These are phyloP conservation scores for Ceratoteleas bidentatus DNA, from an alignment of 1,140 invertebrate genomes.

Conservation along the genomic window DNA sequence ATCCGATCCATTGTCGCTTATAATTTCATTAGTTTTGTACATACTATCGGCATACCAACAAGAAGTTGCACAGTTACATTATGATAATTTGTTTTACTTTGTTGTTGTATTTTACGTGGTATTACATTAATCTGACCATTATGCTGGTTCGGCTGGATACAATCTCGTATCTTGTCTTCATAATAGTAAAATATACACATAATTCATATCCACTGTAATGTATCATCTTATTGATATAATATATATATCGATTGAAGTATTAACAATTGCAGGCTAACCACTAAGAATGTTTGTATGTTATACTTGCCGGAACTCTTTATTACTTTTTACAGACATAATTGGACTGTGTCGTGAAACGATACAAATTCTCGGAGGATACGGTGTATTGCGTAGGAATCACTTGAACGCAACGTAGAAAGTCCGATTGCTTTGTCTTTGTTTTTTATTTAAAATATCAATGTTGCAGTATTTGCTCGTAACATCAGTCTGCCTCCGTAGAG, in stretches of 20 bases:
- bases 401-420: slow-evolving; percentile 44
- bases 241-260: slow-evolving; percentile 76
- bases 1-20: slow-evolving; percentile 59
- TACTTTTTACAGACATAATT: slow-evolving; percentile 61
- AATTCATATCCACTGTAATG: slow-evolving; percentile 74
- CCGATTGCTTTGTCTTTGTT: slow-evolving; percentile 35
- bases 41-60: slow-evolving; percentile 66
- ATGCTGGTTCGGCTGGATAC: slow-evolving; percentile 64
- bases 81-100: slow-evolving; percentile 67
- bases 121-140: slow-evolving; percentile 70
- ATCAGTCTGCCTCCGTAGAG: slow-evolving; percentile 65
- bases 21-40: slow-evolving; percentile 66
- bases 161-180: slow-evolving; percentile 62
- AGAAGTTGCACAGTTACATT: slow-evolving; percentile 71
- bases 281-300: slow-evolving; percentile 67
- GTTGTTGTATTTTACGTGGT: slow-evolving; percentile 58
- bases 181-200: slow-evolving; percentile 76
- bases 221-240: slow-evolving; percentile 72
- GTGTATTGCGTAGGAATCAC: slow-evolving; percentile 34
- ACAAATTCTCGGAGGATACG: slow-evolving; percentile 40
- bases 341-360: slow-evolving; percentile 58
- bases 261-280: slow-evolving; percentile 74
- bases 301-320: slow-evolving; percentile 65
- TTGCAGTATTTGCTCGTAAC: slow-evolving; percentile 54
- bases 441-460: slow-evolving; percentile 35